Evolutionary conservation across 2,113 vertebrate genomes (phyloP), one percentile per base, ranked within the genome.

Genomic region (Dromaius novaehollandiae): DNA sequence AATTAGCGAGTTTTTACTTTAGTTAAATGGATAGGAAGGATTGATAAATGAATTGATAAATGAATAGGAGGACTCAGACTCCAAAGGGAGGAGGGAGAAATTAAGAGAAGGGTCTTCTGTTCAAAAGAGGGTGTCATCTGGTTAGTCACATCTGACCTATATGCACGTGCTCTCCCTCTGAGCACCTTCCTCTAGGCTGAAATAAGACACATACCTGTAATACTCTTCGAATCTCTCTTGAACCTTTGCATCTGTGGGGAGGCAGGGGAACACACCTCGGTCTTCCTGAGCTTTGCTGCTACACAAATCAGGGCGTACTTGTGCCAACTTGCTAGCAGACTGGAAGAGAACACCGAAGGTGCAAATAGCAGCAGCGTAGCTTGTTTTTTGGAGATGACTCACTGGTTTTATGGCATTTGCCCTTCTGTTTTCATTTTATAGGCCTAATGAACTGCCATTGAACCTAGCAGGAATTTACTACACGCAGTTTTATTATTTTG

Each of bases 361-460:
- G 58, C 34, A 53, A 89, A 90, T 4, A 40, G 46, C 58, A 78
- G 50, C 79, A 66, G 24, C 17, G 22, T 1, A 30, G 66, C n/a
- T 53, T 77, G 76, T 26, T 96, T 96, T 94, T 85, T 70, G 64
- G 55, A 81, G 69, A 63, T 70, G 40, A 46, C 70, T 82, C 94
- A 74, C 22, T 50, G 15, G 56, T 91, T 96, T 82, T 63, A 55
- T 8, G 81, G 36, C 51, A 60, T 88, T 85, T 92, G 51, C 48
- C 55, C 80, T 77, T 79, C 66, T 82, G 38, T 71, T 93, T 81
- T 68, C 63, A 79, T 58, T 91, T 91, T 38, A 55, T 42, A 89
- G 58, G 40, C 34, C 55, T 88, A 88, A 87, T 44, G 55, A 95
- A 40, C 58, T 85, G 50, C n/a, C 70, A 66, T 0, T 64, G 24